Percentiles rank a stretch among this genome's conserved stretches.
phyloP scores from a whole-genome alignment of 2,113 vertebrate species.

The Notechis scutatus region DNA sequence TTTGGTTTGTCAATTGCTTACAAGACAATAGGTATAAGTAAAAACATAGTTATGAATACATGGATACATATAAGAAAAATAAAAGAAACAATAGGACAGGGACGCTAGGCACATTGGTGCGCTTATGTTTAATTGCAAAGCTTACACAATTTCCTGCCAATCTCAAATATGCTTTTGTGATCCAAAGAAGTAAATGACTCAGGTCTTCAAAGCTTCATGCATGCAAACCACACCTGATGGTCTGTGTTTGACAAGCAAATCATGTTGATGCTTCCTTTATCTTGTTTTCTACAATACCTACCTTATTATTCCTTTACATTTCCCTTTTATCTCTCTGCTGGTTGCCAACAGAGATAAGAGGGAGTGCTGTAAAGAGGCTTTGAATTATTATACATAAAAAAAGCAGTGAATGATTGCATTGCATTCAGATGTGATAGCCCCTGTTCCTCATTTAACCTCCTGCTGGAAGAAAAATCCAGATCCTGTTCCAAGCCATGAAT shows the following conservation, averaged over 20 bases:
- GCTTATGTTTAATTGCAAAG: background rate
- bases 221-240: background rate
- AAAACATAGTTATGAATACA: no score
- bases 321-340: background rate
- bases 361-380: conserved; percentile 8
- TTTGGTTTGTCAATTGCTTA: no score
- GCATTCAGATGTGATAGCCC: background rate
- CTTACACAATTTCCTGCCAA: background rate
- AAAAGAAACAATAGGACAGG: no score
- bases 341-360: conserved; percentile 23
- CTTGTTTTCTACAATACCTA: background rate
- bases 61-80: no score
- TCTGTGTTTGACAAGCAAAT: background rate
- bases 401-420: conserved; percentile 4
- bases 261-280: conserved; percentile 28
- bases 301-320: conserved; percentile 15
- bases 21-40: no score
- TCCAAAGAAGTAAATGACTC: background rate
- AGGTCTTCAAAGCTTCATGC: background rate
- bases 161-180: background rate
- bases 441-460: background rate
- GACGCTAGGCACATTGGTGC: no score
- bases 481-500: no score
- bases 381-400: conserved; percentile 14
- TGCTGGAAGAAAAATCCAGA: no score